Evolutionary conservation across 1,140 invertebrate species (phyloP), one percentile per base, ranked within the genome.

Genomic region (Dendrolimus kikuchii): DNA sequence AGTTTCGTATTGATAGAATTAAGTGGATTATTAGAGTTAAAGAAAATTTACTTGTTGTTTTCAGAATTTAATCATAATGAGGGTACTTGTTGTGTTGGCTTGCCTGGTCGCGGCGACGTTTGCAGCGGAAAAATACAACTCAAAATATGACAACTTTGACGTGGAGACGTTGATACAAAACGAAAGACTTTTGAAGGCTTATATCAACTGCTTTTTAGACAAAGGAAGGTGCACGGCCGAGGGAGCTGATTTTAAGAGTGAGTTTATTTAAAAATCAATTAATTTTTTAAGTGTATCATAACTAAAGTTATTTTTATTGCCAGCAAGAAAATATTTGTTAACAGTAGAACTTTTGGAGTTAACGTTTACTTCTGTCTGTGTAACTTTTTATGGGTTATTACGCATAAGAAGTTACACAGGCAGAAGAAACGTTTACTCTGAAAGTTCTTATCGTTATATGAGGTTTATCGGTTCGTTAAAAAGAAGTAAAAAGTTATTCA

Each of bases 241-340:
- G 66, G 93, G 92, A 9, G 79, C 90, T 0, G 92, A 94, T 71
- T 88, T 94, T 40, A 93, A 92, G 88, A 91, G 92, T 93, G 83
- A 92, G 91, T 75, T 42, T 23, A 23, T 23, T 23, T 1, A 23
- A 23, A 23, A 23, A 23, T 2, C 23, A 23, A 23, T 23, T n/a
- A 3, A 23, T 23, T 23, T 23, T 23, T 23, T 1, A 23, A 23
- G 23, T 23, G 23, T 23, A 2, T 23, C 23, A 23, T 23, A 23
- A 23, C 23, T 23, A 23, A 23, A 23, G 23, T 23, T 23, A 23
- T 23, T 23, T 1, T 23, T 23, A 23, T 23, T 23, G 23, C 23
- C 23, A 23, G 23, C 23, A 2, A 3, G 23, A 23, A 23, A 23
- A 2, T 23, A 23, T 23, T 23, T 23, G 23, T 23, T 23, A 23